A percentile compares a stretch with the other conserved stretches of the same genome.
Conservation (phyloP, 2,888 invertebrate species). For the Melikaiella ostensackeni region DNA sequence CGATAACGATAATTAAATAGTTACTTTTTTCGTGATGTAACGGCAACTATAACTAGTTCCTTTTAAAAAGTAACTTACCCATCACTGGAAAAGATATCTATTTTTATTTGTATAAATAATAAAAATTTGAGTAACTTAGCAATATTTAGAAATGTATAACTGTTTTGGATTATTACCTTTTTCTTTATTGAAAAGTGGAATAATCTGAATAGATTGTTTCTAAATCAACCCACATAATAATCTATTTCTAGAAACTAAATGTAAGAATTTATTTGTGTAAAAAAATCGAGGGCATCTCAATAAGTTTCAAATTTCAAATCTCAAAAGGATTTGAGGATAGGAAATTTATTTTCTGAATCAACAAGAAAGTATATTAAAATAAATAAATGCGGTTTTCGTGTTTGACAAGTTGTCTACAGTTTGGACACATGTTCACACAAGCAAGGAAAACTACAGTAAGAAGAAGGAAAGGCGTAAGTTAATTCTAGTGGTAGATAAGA, state of each 20-base stretch:
- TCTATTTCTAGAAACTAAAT: not conserved
- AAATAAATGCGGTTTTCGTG: slow-evolving; percentile 22
- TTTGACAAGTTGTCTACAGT: slow-evolving; percentile 37
- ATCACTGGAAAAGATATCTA: too few species aligned
- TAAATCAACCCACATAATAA: too few species aligned
- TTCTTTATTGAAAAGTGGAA: too few species aligned
- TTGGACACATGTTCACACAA: slow-evolving; percentile 28
- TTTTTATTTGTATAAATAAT: too few species aligned
- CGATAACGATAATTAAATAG: too few species aligned
- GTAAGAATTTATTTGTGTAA: not conserved
- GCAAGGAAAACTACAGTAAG: slow-evolving; percentile 29
- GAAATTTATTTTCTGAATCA: slow-evolving; percentile 7
- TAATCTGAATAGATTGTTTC: too few species aligned
- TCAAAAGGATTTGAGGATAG: not conserved
- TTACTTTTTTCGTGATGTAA: too few species aligned
- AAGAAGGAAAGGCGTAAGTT: slow-evolving; percentile 29
- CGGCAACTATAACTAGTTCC: too few species aligned
- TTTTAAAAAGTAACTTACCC: too few species aligned
- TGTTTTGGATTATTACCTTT: too few species aligned
- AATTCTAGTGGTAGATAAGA: slow-evolving; percentile 38
- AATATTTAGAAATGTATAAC: too few species aligned
- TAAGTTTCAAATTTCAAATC: not conserved
- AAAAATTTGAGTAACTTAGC: too few species aligned
- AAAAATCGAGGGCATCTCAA: not conserved
- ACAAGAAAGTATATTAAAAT: not conserved